Evolutionary conservation across 2,113 vertebrate species (phyloP), one percentile per base, ranked within the genome.

Genomic region (Crotalus viridis): DNA sequence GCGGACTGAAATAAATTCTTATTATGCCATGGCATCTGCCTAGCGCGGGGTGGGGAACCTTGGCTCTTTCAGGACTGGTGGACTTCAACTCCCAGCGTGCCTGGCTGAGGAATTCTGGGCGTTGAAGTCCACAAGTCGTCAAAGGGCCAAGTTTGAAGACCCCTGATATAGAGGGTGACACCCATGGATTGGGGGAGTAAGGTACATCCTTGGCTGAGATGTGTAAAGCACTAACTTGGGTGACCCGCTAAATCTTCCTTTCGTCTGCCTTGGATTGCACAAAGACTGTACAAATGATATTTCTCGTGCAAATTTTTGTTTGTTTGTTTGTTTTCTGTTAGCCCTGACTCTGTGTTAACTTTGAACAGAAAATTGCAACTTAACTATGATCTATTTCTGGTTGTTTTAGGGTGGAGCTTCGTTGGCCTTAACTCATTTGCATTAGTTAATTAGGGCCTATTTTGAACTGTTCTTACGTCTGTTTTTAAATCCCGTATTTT

Each of bases 1-100:
- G 91, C 93, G 95, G 95, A 95, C 95, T 95, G 95, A 96, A 97
- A 96, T 96, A 97, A 93, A 95, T 96, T 96, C 96, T 96, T 95
- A 93, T 95, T 95, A 93, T 95, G 94, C 93, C 94, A 96, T 96
- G 95, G 96, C 96, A 96, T 96, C 93, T 93, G 94, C 92, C 57
- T 96, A 93, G 93, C 95, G 19, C 48, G 9, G 48, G 48, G 48
- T 51, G 48, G 48, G 48, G 48, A 51, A 51, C 8, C 48, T 51
- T 51, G 48, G 48, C 48, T 51, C 48, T 51, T 51, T 51, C 48
- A 9, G 48, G 48, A 51, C 48, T 51, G 8, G 48, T 51, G 48
- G 48, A 51, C 48, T 51, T 51, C 48, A 51, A 51, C 48, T 51
- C 48, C 48, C 48, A 51, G 48, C 9, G 8, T 51, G 9, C 48